These are phyloP conservation scores for Drosophila parvula DNA, from an alignment of 1,140 invertebrate species.

Conservation along the genomic window DNA sequence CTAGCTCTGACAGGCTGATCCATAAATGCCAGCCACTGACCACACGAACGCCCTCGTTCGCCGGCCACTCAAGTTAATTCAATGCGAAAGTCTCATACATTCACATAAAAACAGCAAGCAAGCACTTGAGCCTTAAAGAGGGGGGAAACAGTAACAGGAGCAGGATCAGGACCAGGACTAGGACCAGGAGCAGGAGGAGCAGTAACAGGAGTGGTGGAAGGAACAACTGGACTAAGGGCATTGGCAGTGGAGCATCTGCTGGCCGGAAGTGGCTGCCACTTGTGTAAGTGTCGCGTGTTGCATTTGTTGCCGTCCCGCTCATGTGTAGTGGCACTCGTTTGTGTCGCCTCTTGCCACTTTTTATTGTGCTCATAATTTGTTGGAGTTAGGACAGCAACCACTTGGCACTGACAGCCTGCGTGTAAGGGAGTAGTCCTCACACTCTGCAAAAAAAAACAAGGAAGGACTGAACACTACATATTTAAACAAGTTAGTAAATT, in stretches of 20 bases:
- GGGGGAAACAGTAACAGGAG: slow-evolving; percentile 6
- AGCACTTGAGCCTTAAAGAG: slow-evolving; percentile 29
- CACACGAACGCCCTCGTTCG: slow-evolving; percentile 35
- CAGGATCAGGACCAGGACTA: neutral
- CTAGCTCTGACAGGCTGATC: slow-evolving; percentile 57
- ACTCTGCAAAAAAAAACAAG: neutral
- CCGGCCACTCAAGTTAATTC: slow-evolving; percentile 69
- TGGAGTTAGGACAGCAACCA: slow-evolving; percentile 54
- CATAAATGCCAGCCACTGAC: slow-evolving; percentile 68
- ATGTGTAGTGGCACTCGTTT: slow-evolving; percentile 39
- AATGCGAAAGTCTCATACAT: slow-evolving; percentile 62
- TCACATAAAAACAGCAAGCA: slow-evolving; percentile 49
- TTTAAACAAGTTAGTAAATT: neutral
- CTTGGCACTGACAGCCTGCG: slow-evolving; percentile 46
- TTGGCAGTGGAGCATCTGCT: slow-evolving; percentile 45
- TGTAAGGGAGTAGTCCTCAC: slow-evolving; percentile 5
- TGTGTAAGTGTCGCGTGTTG: slow-evolving; percentile 57
- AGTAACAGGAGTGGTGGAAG: neutral
- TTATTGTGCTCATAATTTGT: slow-evolving; percentile 72
- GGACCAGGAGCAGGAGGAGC: slow-evolving; percentile 2
- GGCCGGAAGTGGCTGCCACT: slow-evolving; percentile 56
- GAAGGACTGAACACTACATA: no score
- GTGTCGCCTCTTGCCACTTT: slow-evolving; percentile 49
- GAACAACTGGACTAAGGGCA: slow-evolving; percentile 32
- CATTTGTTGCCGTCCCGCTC: slow-evolving; percentile 35